Base-by-base conservation (phyloP, 2,888 invertebrate genomes). In the Eurois occulta region DNA sequence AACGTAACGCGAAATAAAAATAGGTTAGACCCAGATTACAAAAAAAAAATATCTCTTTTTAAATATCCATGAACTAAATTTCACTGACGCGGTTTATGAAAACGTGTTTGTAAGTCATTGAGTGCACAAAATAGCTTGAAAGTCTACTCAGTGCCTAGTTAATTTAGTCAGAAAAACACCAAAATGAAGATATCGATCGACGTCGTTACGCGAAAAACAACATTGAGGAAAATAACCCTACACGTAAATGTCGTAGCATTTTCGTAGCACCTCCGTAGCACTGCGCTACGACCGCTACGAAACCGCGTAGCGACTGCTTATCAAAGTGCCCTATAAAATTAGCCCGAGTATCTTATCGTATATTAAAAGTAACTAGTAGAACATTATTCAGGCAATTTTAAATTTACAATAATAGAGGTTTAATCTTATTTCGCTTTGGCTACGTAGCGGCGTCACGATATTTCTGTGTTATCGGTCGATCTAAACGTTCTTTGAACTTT, bases 401-500 rank as follows among this genome's bases (percentile, higher is more conserved):
- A 85, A 85, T 72, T 80, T 64, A 84, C 66, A 82, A 75, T 80
- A 71, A 76, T 75, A 72, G 48, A 46, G 67, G 71, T 81, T 80
- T 84, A 83, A 77, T 83, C 60, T 72, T 79, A 80, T 81, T 85
- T 84, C 73, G 52, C 58, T 79, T 81, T 81, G 64, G 43, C 43
- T 83, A 38, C 66, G 76, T 71, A 66, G 77, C 78, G 73, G 70
- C 85, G 80, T 84, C 89, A 88, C 93, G 91, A 89, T 86, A 91
- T 90, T 89, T 80, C 77, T 71, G 48, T 80, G 86, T 93, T 93
- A 95, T 95, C 95, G 94, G 90, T 90, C 90, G 90, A 95, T 95
- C 95, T 91, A 78, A 91, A 89, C 91, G 93, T 93, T 91, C 93
- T 92, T 92, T 95, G 94, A 94, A 94, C 94, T 93, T 92, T 89